A percentile compares a stretch with the other conserved stretches of the same genome.
phyloP scores from a whole-genome alignment of 1,140 invertebrate genomes.

The Chrysoperla carnea region DNA sequence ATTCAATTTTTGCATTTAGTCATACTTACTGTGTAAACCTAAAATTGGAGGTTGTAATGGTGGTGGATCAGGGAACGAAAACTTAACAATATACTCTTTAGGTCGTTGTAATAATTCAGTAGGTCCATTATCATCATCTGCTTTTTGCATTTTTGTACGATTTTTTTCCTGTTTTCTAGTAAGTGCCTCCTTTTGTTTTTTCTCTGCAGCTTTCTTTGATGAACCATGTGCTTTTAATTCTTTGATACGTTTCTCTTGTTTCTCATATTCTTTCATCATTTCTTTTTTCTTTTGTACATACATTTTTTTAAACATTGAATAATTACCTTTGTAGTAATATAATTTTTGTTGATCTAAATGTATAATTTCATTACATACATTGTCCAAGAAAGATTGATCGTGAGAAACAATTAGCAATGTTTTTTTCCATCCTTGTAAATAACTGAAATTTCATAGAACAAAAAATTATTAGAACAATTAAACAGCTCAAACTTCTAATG shows the following conservation, averaged over 20 bases:
- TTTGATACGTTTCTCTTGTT: conserved; percentile 89
- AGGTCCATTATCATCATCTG: conserved; percentile 63
- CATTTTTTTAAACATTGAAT: conserved; percentile 99
- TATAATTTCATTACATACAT: conserved; percentile 97
- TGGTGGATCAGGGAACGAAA: conserved; percentile 88
- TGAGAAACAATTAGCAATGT: conserved; percentile 95
- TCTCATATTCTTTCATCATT: conserved; percentile 93
- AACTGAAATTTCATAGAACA: conserved; percentile 31
- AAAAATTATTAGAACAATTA: not conserved
- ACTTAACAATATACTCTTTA: conserved; percentile 92
- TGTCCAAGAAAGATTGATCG: conserved; percentile 98
- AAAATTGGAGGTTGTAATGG: conserved; percentile 90
- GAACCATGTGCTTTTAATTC: conserved; percentile 89
- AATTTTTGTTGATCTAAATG: conserved; percentile 91
- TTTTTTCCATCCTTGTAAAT: conserved; percentile 95
- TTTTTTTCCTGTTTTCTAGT: conserved; percentile 93
- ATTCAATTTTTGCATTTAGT: too few relatives aligned
- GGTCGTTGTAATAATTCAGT: conserved; percentile 72
- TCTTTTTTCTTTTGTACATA: conserved; percentile 89
- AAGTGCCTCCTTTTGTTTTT: conserved; percentile 79
- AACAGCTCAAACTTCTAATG: too few relatives aligned
- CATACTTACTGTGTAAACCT: conserved; percentile 58
- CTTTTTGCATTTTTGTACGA: conserved; percentile 56
- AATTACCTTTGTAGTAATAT: conserved; percentile 97
- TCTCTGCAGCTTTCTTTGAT: conserved; percentile 88